Percentiles rank a stretch among this genome's conserved stretches.
Evolutionary conservation across 1,140 invertebrate species (phyloP).

Genomic region (Ericerus pela): DNA sequence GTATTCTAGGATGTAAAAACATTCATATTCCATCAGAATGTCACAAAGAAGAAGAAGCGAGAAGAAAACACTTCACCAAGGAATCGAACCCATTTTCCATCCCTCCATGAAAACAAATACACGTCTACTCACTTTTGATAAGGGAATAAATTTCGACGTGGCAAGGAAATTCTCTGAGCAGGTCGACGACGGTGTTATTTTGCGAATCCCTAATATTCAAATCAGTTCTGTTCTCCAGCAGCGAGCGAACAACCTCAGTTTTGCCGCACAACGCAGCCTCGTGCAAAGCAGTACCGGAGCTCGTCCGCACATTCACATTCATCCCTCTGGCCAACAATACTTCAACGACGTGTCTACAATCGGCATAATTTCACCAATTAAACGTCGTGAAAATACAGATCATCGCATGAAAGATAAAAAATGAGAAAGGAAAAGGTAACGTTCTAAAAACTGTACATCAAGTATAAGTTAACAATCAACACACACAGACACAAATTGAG

Average conservation of each 20-base stretch:
- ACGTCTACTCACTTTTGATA: conserved; percentile 2
- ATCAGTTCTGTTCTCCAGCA: conserved; percentile 70
- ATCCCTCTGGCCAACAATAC: conserved; percentile 69
- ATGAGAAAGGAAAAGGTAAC: conserved; percentile 1
- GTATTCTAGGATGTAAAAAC: background rate
- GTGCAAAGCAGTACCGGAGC: conserved; percentile 80
- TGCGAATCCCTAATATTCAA: conserved; percentile 57
- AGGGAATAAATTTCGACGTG: conserved; percentile 38
- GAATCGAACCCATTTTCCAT: too few relatives aligned
- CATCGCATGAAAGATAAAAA: background rate
- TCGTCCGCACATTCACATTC: conserved; percentile 74
- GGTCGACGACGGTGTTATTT: conserved; percentile 71
- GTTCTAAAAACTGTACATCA: background rate
- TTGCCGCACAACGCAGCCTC: conserved; percentile 90
- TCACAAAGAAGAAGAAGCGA: background rate
- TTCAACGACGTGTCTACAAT: conserved; percentile 62
- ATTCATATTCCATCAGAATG: too few relatives aligned
- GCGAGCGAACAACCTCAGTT: conserved; percentile 67
- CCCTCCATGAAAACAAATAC: too few relatives aligned
- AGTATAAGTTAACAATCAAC: background rate
- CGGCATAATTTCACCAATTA: too few relatives aligned
- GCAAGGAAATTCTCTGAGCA: conserved; percentile 71
- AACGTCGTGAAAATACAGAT: background rate
- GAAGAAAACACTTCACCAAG: background rate
- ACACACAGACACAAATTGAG: background rate